Conservation (phyloP, 1,140 invertebrate species). For the Branchinecta lindahli region DNA sequence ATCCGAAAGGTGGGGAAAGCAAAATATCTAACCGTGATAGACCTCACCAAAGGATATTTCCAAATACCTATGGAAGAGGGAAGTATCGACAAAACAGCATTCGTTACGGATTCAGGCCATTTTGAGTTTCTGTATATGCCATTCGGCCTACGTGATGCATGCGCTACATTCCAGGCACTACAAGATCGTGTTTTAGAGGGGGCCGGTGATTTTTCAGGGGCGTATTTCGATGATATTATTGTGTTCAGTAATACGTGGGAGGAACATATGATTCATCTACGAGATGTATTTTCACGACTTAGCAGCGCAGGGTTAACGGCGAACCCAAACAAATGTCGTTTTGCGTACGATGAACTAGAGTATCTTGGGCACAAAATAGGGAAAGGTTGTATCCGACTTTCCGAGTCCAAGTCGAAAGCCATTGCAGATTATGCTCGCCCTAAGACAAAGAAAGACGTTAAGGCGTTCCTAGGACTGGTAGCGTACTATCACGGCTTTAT, state of each 20-base stretch:
- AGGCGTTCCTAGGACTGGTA: too few species aligned
- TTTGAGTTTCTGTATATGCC: conserved; percentile 29
- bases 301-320: conserved; percentile 23
- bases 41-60: too few species aligned
- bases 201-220: conserved; percentile 27
- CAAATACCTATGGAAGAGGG: conserved; percentile 23
- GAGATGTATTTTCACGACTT: conserved; percentile 17
- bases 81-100: conserved; percentile 24
- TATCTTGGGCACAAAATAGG: conserved; percentile 31
- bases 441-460: conserved; percentile 26
- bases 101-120: conserved; percentile 27
- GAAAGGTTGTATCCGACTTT: conserved; percentile 27
- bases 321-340: conserved; percentile 26
- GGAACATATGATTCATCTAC: conserved; percentile 26
- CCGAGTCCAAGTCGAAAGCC: conserved; percentile 28
- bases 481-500: too few species aligned
- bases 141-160: conserved; percentile 30
- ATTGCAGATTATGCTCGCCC: conserved; percentile 27
- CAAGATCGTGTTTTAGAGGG: conserved; percentile 28
- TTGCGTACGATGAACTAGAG: conserved; percentile 25
- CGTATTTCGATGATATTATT: conserved; percentile 40
- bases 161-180: conserved; percentile 30
- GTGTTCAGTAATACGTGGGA: conserved; percentile 28
- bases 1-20: too few species aligned
- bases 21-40: too few species aligned